Conservation (phyloP, 2,797 vertebrate species). For the Sebastes umbrosus region DNA sequence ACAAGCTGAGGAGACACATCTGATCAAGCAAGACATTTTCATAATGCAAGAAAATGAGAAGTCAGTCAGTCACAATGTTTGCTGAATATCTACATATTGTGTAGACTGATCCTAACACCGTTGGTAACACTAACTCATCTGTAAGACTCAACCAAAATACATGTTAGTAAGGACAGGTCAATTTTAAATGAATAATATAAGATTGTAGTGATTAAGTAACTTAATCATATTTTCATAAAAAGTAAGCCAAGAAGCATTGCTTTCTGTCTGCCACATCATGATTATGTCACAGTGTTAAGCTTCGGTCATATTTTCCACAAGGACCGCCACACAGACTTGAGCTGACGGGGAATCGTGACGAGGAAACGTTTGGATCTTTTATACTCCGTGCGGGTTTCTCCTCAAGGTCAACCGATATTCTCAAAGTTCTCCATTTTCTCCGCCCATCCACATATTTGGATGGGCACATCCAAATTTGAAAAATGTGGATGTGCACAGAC, state of each 20-base stretch:
- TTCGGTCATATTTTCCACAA: too few species aligned
- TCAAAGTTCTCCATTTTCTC: too few species aligned
- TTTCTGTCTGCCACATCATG: too few species aligned
- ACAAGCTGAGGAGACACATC: neutral
- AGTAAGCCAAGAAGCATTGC: neutral
- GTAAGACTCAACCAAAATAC: neutral
- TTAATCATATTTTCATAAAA: neutral
- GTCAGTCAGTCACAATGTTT: neutral
- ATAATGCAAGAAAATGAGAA: neutral
- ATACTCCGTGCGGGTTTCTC: too few species aligned
- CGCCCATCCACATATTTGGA: too few species aligned
- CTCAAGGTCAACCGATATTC: too few species aligned
- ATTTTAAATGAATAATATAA: neutral
- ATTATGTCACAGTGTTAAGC: too few species aligned
- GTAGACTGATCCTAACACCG: neutral
- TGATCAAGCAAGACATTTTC: neutral
- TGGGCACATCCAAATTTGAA: too few species aligned
- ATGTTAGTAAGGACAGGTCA: neutral
- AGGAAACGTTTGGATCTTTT: too few species aligned
- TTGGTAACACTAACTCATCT: neutral
- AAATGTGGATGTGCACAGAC: too few species aligned
- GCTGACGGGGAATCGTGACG: too few species aligned
- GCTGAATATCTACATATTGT: neutral
- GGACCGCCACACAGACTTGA: too few species aligned
- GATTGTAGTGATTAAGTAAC: neutral